Evolutionary conservation across 1,140 invertebrate species (phyloP).

Genomic region (Drosophila azteca): DNA sequence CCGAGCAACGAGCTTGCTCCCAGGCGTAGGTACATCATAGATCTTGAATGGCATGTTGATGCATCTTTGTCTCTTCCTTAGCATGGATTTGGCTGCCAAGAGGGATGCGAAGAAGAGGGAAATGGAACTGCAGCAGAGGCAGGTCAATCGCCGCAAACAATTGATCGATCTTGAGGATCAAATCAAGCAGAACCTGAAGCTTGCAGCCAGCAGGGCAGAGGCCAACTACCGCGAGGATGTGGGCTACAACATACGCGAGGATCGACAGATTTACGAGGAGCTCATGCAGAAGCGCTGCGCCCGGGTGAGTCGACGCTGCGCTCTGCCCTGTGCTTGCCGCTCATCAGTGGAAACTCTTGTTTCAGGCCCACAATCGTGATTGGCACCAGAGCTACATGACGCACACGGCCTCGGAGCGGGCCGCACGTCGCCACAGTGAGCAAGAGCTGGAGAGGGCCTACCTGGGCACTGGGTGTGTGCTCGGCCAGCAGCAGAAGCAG

Average conservation of each 20-base stretch:
- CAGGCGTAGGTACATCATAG: slow-evolving; percentile 15
- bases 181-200: slow-evolving; percentile 23
- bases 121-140: neutral
- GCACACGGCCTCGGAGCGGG: slow-evolving; percentile 35
- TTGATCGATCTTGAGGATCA: slow-evolving; percentile 40
- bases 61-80: neutral
- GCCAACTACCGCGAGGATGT: slow-evolving; percentile 17
- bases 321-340: neutral
- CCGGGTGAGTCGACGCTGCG: slow-evolving; percentile 11
- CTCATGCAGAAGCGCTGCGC: slow-evolving; percentile 37
- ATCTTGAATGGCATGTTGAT: too few relatives aligned
- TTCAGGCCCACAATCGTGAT: slow-evolving; percentile 43
- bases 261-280: slow-evolving; percentile 49
- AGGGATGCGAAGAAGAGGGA: slow-evolving; percentile 11
- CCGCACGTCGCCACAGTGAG: slow-evolving; percentile 1
- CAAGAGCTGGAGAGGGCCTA: slow-evolving; percentile 24
- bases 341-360: neutral
- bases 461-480: slow-evolving; percentile 54
- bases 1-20: slow-evolving; percentile 27
- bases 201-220: neutral
- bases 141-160: slow-evolving; percentile 32
- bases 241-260: slow-evolving; percentile 38
- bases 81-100: slow-evolving; percentile 23
- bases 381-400: slow-evolving; percentile 50
- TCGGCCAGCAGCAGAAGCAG: slow-evolving; percentile 38